A percentile compares a stretch with the other conserved stretches of the same genome.
Conservation (phyloP, 2,888 invertebrate genomes). For the Chymomyza amoena region DNA sequence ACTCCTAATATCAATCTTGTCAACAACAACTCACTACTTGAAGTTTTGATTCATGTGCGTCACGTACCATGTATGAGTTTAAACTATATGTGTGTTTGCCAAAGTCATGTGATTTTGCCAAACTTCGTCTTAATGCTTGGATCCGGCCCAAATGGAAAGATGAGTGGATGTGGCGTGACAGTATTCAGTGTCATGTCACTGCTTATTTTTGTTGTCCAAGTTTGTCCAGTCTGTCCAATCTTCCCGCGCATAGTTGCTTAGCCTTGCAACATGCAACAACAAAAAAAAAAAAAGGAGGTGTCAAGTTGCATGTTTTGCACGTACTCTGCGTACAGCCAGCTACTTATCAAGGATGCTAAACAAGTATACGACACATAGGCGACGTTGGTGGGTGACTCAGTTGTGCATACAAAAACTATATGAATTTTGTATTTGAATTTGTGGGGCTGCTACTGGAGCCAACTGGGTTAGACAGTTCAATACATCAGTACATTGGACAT, state of each 20-base stretch:
- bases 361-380: slow-evolving; percentile 50
- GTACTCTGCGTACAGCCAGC: slow-evolving; percentile 41
- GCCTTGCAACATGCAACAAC: slow-evolving; percentile 49
- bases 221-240: not conserved
- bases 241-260: slow-evolving; percentile 29
- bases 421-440: slow-evolving; percentile 66
- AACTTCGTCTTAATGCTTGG: slow-evolving; percentile 34
- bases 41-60: slow-evolving; percentile 57
- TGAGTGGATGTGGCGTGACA: too few relatives aligned
- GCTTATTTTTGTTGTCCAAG: slow-evolving; percentile 3
- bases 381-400: slow-evolving; percentile 21
- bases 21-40: slow-evolving; percentile 30
- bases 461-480: too few relatives aligned
- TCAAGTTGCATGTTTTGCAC: slow-evolving; percentile 15
- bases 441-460: slow-evolving; percentile 33
- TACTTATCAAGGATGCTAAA: slow-evolving; percentile 68
- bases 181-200: slow-evolving; percentile 15
- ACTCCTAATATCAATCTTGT: slow-evolving; percentile 32
- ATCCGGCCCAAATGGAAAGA: not conserved
- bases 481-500: too few relatives aligned
- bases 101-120: slow-evolving; percentile 46
- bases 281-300: slow-evolving; percentile 23
- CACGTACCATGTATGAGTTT: slow-evolving; percentile 36
- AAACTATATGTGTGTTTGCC: slow-evolving; percentile 2
- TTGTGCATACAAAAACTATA: slow-evolving; percentile 47